Base-by-base conservation (phyloP, 2,888 invertebrate species). In the Heliconius sara region DNA sequence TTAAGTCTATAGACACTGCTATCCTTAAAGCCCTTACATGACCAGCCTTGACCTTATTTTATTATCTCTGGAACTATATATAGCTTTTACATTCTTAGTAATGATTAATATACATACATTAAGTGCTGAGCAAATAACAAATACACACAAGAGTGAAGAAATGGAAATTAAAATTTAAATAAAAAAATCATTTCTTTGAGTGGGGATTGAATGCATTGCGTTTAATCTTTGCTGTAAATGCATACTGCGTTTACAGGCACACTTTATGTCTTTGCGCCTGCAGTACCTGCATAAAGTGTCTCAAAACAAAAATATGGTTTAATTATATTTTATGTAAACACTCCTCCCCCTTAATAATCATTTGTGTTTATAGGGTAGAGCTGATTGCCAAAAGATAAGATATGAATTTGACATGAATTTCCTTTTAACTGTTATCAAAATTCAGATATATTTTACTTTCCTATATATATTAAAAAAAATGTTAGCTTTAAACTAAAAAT, bases 401-500 rank as follows among this genome's bases (percentile, higher is more conserved):
- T 70, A 60, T 70, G 43, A 25, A 57, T 57, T 25, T 57, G 52
- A 77, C 77, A 77, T 77, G 25, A 77, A 70, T 77, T 77, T 60
- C 43, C 39, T 77, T 77, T 77, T 70, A 77, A 39, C 70, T 25
- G 70, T 66, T 66, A 75, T 75, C 12, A 19, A 75, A 12, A 63
- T 25, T 9, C 12, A 0, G 12, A 60, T 39, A 73, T 65, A 22
- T 43, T 19, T 22, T 12, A 63, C 39, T 47, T 12, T 65, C 10
- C 43, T 43, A 43, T 65, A 25, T 16, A 43, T 25, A 16, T 16
- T 39, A 65, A 65, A 19, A 13, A 63, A 60, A n/a, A 30, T 52
- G 22, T 52, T 19, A 2, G 22, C 52, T 19, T 22, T 52, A 9
- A 22, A 52, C 19, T 19, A 34, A 43, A 43, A 10, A 43, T 43